Evolutionary conservation across 2,888 invertebrate genomes (phyloP), one percentile per base, ranked within the genome.

Genomic region (Gryllus longicercus): DNA sequence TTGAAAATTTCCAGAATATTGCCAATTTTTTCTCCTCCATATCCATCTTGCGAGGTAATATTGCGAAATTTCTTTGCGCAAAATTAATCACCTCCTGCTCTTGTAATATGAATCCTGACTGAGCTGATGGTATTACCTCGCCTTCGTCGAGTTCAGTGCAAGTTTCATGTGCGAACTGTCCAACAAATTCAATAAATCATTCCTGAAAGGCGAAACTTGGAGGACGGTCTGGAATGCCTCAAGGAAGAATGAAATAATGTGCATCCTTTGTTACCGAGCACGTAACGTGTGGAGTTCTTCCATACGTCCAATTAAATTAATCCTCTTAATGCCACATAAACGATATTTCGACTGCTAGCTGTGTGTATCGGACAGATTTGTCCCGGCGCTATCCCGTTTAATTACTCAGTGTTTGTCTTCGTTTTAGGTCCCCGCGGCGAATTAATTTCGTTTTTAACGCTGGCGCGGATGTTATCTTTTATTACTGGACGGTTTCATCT

Each of bases 381-480:
- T 18, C 63, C 63, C 63, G n/a, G 16, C n/a, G n/a, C 63, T n/a
- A 63, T 63, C 63, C n/a, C 63, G 14, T 63, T 63, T 63, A 63
- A 63, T 63, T 63, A 63, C 63, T 63, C n/a, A 14, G 63, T 63
- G 63, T 63, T 63, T 63, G 63, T 63, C 63, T 63, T 63, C 38
- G 38, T 38, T 38, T 38, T 38, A 38, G 38, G 38, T 38, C 38
- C 38, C 63, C 63, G n/a, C 63, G n/a, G 63, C 63, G 63, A 63
- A 63, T 63, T 63, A 63, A 63, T 63, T 63, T 63, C 63, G n/a
- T 63, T 63, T 63, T 63, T 63, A 63, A n/a, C 63, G 63, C n/a
- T 38, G 38, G 38, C 38, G 38, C 63, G 63, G 63, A 63, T n/a
- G 63, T 63, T 63, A 14, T 63, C 63, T 63, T 63, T 63, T 63